phyloP scores from a whole-genome alignment of 2,888 invertebrate species.

The Calameuta idolon region DNA sequence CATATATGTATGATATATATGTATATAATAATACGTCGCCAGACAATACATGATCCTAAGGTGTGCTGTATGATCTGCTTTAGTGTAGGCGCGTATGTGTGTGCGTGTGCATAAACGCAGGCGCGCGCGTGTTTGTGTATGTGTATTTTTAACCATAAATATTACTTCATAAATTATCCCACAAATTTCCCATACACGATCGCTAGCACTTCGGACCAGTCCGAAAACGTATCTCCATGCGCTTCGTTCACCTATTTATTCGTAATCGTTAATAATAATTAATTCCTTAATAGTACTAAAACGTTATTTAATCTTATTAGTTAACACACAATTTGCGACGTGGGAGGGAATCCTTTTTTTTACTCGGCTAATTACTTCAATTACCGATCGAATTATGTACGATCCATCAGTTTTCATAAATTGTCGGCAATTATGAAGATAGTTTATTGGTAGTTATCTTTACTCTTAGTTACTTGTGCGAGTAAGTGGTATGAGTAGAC shows the following conservation, averaged over 20 bases:
- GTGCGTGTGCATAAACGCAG: constrained; percentile 48
- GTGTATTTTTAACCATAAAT: constrained; percentile 38
- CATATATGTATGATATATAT: constrained; percentile 47
- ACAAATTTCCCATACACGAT: too few species aligned
- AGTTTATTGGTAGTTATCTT: too few species aligned
- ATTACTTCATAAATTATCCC: too few species aligned
- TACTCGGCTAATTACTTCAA: constrained; percentile 44
- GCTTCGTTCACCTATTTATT: constrained; percentile 43
- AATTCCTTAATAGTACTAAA: constrained; percentile 60
- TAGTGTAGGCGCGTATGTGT: constrained; percentile 55
- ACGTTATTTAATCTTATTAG: constrained; percentile 61
- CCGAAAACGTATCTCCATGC: constrained; percentile 7
- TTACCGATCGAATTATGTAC: constrained; percentile 36
- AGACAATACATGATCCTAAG: constrained; percentile 62
- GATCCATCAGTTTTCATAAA: constrained; percentile 53
- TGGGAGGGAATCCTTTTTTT: constrained; percentile 56
- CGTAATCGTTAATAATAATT: constrained; percentile 57
- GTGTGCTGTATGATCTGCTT: constrained; percentile 52
- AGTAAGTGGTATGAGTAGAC: constrained; percentile 10
- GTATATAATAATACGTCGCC: constrained; percentile 36
- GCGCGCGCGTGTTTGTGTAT: constrained; percentile 26
- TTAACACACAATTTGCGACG: constrained; percentile 64
- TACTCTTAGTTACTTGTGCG: constrained; percentile 7
- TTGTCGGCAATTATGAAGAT: constrained; percentile 39
- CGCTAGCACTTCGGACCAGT: too few species aligned